Conservation (phyloP, 1,140 invertebrate genomes). For the Apocrypta bakeri region DNA sequence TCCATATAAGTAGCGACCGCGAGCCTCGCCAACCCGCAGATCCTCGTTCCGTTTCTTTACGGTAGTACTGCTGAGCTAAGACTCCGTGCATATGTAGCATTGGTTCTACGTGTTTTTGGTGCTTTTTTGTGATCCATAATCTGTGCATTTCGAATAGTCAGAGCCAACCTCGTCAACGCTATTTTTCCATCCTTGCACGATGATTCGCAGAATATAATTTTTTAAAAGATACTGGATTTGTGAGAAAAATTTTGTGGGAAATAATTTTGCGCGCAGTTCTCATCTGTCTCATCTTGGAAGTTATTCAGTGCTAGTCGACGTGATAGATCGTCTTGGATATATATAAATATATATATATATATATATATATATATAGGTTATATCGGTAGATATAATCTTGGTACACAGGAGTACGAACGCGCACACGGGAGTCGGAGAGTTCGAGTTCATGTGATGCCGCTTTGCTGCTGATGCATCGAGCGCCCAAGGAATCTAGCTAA, state of each 20-base stretch:
- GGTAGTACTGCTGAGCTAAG: background rate
- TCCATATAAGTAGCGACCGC: conserved; percentile 46
- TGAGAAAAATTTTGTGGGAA: background rate
- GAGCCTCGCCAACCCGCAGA: conserved; percentile 37
- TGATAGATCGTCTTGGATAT: conserved; percentile 20
- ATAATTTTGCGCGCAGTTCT: too few relatives aligned
- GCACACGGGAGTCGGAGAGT: background rate
- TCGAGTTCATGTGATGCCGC: conserved; percentile 24
- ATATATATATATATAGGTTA: background rate
- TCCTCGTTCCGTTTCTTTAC: conserved; percentile 26
- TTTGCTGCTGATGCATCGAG: conserved; percentile 25
- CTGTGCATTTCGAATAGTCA: too few relatives aligned
- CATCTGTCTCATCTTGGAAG: conserved; percentile 23
- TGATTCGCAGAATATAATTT: too few relatives aligned
- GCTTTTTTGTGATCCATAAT: background rate
- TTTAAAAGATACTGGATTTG: background rate
- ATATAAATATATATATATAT: background rate
- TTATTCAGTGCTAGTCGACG: conserved; percentile 16
- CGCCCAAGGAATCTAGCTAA: background rate
- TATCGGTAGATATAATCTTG: conserved; percentile 17
- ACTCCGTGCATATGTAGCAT: background rate
- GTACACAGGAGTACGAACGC: background rate
- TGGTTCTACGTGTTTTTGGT: background rate
- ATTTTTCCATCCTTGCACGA: too few relatives aligned
- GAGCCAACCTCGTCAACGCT: too few relatives aligned